phyloP scores from a whole-genome alignment of 2,888 invertebrate species.

The Chelonus formosanus region DNA sequence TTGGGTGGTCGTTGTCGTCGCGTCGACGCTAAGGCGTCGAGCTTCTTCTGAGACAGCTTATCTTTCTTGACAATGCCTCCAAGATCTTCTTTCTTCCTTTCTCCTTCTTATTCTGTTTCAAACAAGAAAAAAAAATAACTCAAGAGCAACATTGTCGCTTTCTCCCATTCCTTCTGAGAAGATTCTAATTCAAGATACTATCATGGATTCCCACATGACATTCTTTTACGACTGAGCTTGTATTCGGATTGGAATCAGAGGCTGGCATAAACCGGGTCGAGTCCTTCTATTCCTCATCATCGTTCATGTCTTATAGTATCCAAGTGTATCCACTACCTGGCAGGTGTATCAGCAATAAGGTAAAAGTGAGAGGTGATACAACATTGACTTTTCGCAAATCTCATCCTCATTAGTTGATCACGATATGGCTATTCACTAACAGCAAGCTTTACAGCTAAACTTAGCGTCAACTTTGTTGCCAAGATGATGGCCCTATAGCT shows the following conservation, averaged over 20 bases:
- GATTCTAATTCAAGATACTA: constrained; percentile 33
- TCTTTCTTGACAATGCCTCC: constrained; percentile 56
- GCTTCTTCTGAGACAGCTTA: constrained; percentile 49
- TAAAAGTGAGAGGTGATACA: constrained; percentile 1
- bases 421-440: neutral
- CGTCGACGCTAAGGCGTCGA: constrained; percentile 44
- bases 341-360: constrained; percentile 57
- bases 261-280: constrained; percentile 21
- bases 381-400: constrained; percentile 9
- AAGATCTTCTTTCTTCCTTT: constrained; percentile 46
- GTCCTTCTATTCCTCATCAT: neutral
- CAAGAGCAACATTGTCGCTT: constrained; percentile 25
- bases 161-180: constrained; percentile 4
- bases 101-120: constrained; percentile 16
- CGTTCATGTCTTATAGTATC: neutral
- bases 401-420: neutral
- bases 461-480: constrained; percentile 11
- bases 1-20: constrained; percentile 57
- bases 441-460: constrained; percentile 4
- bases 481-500: constrained; percentile 6
- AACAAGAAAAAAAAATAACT: constrained; percentile 5
- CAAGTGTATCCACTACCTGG: constrained; percentile 45
- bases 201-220: constrained; percentile 28
- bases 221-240: constrained; percentile 19
- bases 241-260: constrained; percentile 15